These are phyloP conservation scores for Gambusia holbrooki DNA, from an alignment of 2,113 vertebrate genomes.

Conservation along the genomic window DNA sequence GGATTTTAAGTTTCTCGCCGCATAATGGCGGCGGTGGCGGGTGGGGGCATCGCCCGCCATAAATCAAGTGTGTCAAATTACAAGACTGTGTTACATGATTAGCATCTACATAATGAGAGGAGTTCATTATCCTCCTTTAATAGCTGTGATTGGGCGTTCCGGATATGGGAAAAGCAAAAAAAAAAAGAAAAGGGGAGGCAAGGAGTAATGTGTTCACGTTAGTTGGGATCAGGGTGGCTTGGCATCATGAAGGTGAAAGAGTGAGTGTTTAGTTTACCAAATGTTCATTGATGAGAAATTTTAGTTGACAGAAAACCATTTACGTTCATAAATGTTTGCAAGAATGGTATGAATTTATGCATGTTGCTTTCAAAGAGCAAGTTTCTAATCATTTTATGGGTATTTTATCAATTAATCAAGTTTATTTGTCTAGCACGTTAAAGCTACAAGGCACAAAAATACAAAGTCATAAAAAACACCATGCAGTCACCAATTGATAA, in stretches of 20 bases:
- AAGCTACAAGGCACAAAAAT: no score
- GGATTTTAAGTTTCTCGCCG: constrained; percentile 16
- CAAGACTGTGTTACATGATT: constrained; percentile 76
- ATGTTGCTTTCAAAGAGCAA: background rate
- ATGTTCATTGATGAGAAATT: background rate
- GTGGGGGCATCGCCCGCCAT: constrained; percentile 33
- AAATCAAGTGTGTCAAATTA: constrained; percentile 78
- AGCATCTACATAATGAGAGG: constrained; percentile 73
- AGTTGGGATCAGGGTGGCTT: constrained; percentile 12
- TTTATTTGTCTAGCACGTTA: no score
- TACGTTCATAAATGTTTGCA: background rate
- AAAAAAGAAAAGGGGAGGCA: constrained; percentile 3
- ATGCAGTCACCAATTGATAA: no score
- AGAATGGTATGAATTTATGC: background rate
- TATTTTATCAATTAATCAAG: background rate
- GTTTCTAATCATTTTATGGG: background rate
- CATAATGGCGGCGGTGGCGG: constrained; percentile 13
- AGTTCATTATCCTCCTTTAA: constrained; percentile 73
- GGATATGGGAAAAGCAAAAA: constrained; percentile 34
- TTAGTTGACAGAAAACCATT: background rate
- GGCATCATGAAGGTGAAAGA: background rate
- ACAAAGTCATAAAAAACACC: no score
- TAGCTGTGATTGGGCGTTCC: constrained; percentile 65
- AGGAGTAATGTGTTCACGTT: constrained; percentile 30
- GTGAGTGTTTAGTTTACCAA: background rate